Percentiles rank a stretch among this genome's conserved stretches.
Evolutionary conservation across 2,888 invertebrate genomes (phyloP).

Genomic region (Blastobasis adustella): DNA sequence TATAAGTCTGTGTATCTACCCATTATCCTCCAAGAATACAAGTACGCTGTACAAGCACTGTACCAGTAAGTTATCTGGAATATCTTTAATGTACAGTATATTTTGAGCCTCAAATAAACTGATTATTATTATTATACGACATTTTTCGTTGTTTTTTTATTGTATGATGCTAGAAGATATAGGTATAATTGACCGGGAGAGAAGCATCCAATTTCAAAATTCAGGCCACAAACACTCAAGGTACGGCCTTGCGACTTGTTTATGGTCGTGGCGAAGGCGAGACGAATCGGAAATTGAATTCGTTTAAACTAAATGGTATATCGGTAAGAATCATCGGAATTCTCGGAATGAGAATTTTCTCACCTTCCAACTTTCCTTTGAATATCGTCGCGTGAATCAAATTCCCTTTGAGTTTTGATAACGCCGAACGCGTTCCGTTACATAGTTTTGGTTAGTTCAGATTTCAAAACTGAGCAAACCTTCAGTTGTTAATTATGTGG

Average conservation of each 20-base stretch:
- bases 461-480: slow-evolving; percentile 16
- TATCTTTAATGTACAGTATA: no score
- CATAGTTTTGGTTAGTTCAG: slow-evolving; percentile 19
- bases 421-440: slow-evolving; percentile 17
- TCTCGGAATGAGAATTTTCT: slow-evolving; percentile 13
- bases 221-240: slow-evolving; percentile 13
- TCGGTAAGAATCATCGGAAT: slow-evolving; percentile 19
- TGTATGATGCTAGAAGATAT: no score
- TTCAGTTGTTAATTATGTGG: slow-evolving; percentile 15
- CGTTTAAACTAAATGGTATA: slow-evolving; percentile 15
- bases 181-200: no score
- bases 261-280: slow-evolving; percentile 18
- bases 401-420: slow-evolving; percentile 16
- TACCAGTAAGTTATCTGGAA: no score
- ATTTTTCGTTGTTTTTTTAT: no score
- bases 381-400: slow-evolving; percentile 5
- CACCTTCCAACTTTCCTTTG: slow-evolving; percentile 8
- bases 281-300: slow-evolving; percentile 17
- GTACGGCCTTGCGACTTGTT: slow-evolving; percentile 19
- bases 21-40: no score
- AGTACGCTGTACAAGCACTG: no score
- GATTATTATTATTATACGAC: no score
- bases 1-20: no score
- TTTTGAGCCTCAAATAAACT: no score
- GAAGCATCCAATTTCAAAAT: slow-evolving; percentile 17